phyloP scores from a whole-genome alignment of 2,888 invertebrate species.

The Branchellion lobata region DNA sequence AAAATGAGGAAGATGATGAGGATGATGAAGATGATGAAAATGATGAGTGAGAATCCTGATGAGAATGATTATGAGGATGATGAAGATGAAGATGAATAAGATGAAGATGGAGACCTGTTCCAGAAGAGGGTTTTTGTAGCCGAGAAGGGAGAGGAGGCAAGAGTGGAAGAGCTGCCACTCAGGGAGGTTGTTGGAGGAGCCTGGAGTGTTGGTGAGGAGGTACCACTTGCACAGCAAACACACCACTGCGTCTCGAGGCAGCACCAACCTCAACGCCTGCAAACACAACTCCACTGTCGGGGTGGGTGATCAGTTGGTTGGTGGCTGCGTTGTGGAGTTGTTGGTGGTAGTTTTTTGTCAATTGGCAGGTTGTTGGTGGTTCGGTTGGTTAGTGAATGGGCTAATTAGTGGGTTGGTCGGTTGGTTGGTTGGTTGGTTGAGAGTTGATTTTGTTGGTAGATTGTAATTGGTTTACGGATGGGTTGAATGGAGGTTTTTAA shows the following conservation, averaged over 20 bases:
- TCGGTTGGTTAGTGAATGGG: no score
- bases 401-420: no score
- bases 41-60: not conserved
- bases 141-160: constrained; percentile 69
- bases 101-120: not conserved
- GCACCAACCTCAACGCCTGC: constrained; percentile 71
- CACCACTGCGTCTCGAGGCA: constrained; percentile 76
- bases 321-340: no score
- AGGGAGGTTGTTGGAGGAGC: constrained; percentile 62
- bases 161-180: constrained; percentile 58
- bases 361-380: not conserved
- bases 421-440: no score
- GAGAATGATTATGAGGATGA: not conserved
- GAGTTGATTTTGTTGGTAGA: no score
- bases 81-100: not conserved
- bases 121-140: constrained; percentile 68
- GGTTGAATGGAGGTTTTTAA: no score
- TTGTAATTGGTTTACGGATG: no score
- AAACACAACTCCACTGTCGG: constrained; percentile 72
- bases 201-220: constrained; percentile 81
- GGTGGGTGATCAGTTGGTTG: not conserved
- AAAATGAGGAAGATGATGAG: not conserved
- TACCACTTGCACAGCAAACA: constrained; percentile 82
- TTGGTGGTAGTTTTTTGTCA: no score
- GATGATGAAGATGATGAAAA: not conserved